Evolutionary conservation across 2,113 vertebrate species (phyloP).

Genomic region (Hydropotes inermis): DNA sequence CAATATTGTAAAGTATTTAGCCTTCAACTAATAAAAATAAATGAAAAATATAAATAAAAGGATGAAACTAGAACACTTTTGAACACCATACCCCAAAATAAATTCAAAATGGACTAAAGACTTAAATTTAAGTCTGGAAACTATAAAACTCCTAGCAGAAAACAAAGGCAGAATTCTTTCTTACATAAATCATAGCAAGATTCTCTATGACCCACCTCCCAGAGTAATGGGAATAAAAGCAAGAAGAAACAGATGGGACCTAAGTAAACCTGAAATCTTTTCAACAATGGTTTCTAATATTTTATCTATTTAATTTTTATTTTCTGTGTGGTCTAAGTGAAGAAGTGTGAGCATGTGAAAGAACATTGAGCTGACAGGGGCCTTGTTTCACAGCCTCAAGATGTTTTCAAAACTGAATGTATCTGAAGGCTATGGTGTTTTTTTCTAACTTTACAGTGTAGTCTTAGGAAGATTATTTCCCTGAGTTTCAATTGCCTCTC

Average conservation of each 20-base stretch:
- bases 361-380: not conserved
- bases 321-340: conserved; percentile 41
- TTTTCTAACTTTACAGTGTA: not conserved
- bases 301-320: conserved; percentile 40
- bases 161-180: not conserved
- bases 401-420: not conserved
- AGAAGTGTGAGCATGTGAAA: not conserved
- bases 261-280: not conserved
- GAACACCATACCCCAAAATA: not conserved
- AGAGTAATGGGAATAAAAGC: not conserved
- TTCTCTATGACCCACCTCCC: not conserved
- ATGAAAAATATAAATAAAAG: not conserved
- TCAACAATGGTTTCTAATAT: conserved; percentile 12
- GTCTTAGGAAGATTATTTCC: not conserved
- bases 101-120: not conserved
- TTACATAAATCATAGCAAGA: not conserved
- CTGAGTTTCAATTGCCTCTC: conserved; percentile 11
- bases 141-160: not conserved
- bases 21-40: no score
- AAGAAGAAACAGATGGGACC: not conserved
- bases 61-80: not conserved
- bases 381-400: not conserved
- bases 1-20: no score
- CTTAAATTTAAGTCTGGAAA: not conserved
- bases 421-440: not conserved